phyloP scores from a whole-genome alignment of 2,797 vertebrate species.

The Vespertilio murinus region DNA sequence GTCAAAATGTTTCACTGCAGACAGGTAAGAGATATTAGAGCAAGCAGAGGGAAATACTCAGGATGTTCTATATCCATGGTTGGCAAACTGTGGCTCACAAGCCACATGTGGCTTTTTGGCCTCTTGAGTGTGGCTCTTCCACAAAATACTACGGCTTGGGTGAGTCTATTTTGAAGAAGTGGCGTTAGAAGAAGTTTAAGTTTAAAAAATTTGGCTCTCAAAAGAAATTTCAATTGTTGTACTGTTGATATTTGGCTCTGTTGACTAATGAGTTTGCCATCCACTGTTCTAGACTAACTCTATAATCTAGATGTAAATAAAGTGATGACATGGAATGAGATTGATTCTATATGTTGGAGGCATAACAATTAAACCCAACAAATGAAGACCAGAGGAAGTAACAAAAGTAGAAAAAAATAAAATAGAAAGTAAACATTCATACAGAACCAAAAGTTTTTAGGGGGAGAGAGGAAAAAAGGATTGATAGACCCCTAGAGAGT shows the following conservation, averaged over 20 bases:
- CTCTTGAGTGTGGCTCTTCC: too few relatives aligned
- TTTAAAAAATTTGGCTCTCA: too few relatives aligned
- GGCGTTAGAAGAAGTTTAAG: too few relatives aligned
- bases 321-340: not conserved
- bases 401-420: constrained; percentile 16
- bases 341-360: not conserved
- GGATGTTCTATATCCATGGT: not conserved
- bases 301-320: not conserved
- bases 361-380: not conserved
- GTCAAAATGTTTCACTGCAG: not conserved
- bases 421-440: not conserved
- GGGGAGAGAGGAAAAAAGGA: not conserved
- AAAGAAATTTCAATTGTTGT: too few relatives aligned
- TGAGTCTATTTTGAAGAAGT: too few relatives aligned
- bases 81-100: too few relatives aligned
- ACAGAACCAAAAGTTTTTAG: not conserved
- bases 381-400: not conserved
- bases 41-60: not conserved
- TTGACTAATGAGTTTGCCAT: too few relatives aligned
- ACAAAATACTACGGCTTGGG: too few relatives aligned
- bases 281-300: not conserved
- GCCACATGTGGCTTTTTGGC: too few relatives aligned
- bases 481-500: not conserved
- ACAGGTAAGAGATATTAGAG: not conserved
- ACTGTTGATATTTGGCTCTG: too few relatives aligned